Evolutionary conservation across 1,140 invertebrate species (phyloP).

Genomic region (Drosophila busckii): DNA sequence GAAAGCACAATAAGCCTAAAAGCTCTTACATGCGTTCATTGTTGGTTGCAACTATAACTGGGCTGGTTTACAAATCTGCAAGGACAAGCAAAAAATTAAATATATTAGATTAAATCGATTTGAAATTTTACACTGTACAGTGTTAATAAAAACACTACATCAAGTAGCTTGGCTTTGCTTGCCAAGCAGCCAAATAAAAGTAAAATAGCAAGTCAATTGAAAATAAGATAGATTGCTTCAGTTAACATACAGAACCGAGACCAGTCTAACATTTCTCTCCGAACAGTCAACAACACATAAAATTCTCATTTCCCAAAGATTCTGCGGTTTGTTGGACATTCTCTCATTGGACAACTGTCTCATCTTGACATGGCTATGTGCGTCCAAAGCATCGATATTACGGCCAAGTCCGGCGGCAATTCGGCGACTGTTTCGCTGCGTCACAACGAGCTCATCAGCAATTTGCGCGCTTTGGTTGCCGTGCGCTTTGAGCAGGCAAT

Average conservation of each 20-base stretch:
- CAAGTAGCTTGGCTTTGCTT: too few relatives aligned
- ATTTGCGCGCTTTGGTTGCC: conserved; percentile 47
- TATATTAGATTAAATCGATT: too few relatives aligned
- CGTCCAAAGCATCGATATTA: conserved; percentile 33
- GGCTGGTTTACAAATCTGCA: too few relatives aligned
- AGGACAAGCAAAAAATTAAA: too few relatives aligned
- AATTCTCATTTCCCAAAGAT: too few relatives aligned
- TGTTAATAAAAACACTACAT: too few relatives aligned
- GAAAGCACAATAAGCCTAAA: too few relatives aligned
- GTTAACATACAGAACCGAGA: background rate
- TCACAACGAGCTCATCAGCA: conserved; percentile 41
- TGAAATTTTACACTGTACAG: too few relatives aligned
- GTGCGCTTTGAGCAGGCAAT: conserved; percentile 49
- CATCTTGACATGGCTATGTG: conserved; percentile 8
- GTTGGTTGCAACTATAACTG: too few relatives aligned
- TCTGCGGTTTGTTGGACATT: background rate
- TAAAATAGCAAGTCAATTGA: background rate
- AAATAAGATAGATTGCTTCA: background rate
- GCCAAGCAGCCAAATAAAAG: too few relatives aligned
- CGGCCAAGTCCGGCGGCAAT: conserved; percentile 29
- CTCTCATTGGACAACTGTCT: background rate
- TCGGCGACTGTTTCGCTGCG: conserved; percentile 41
- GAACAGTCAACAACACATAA: conserved; percentile 10
- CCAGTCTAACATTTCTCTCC: background rate
- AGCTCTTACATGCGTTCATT: too few relatives aligned